Evolutionary conservation across 1,140 invertebrate genomes (phyloP).

Genomic region (Papilio machaon): DNA sequence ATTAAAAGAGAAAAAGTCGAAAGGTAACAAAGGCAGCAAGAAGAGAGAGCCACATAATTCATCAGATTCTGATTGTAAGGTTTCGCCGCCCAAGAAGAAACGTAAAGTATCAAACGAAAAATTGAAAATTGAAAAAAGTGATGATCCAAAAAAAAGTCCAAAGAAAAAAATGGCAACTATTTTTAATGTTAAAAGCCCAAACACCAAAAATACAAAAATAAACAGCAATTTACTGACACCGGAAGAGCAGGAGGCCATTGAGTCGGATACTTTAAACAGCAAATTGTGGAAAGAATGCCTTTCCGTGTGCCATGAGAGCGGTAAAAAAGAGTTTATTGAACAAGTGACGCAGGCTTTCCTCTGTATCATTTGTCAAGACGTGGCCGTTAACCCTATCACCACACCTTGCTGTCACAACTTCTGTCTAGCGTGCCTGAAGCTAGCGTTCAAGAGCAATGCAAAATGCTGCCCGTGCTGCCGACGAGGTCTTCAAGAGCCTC

Average conservation of each 20-base stretch:
- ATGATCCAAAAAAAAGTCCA: conserved; percentile 43
- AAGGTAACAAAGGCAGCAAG: conserved; percentile 49
- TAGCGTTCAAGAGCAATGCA: conserved; percentile 86
- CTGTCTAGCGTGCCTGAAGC: conserved; percentile 86
- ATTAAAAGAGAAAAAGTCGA: conserved; percentile 58
- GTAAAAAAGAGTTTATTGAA: conserved; percentile 84
- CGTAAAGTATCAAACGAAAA: conserved; percentile 43
- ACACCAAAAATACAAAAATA: conserved; percentile 51
- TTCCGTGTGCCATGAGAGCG: conserved; percentile 71
- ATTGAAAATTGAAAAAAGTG: conserved; percentile 24
- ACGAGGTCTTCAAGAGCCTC: conserved; percentile 81
- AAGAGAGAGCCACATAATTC: conserved; percentile 64
- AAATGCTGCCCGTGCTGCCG: conserved; percentile 87
- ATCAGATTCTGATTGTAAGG: conserved; percentile 49
- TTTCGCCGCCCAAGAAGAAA: conserved; percentile 60
- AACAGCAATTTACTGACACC: conserved; percentile 45
- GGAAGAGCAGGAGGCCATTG: conserved; percentile 82
- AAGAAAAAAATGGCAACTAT: conserved; percentile 52
- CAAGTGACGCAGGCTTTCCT: conserved; percentile 87
- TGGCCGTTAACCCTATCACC: conserved; percentile 88
- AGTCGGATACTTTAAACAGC: conserved; percentile 83
- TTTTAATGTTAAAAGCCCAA: conserved; percentile 50
- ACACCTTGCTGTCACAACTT: conserved; percentile 90
- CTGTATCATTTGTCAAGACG: conserved; percentile 91
- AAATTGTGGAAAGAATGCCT: conserved; percentile 87